Percentiles rank a stretch among this genome's conserved stretches.
Conservation (phyloP, 2,113 vertebrate genomes). For the Heterotis niloticus region DNA sequence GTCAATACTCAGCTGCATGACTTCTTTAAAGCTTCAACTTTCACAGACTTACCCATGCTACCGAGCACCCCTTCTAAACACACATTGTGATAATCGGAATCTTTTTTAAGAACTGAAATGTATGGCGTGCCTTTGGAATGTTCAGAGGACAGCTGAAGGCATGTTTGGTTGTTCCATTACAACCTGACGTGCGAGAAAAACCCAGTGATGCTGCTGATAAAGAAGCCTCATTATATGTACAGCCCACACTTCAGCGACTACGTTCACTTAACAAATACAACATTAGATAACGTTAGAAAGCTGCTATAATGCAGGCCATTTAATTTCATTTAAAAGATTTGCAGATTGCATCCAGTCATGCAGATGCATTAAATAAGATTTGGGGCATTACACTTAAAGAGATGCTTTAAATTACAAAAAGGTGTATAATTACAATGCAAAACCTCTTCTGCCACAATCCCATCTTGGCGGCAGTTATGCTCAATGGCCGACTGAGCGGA, state of each 20-base stretch:
- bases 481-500: background rate
- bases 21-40: background rate
- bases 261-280: conserved; percentile 36
- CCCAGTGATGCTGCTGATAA: conserved; percentile 16
- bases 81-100: no score
- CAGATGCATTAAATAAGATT: conserved; percentile 2
- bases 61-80: background rate
- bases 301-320: background rate
- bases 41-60: background rate
- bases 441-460: background rate
- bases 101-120: background rate
- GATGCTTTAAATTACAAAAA: background rate
- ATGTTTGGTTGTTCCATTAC: background rate
- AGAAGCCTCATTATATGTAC: conserved; percentile 26
- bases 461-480: background rate
- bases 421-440: background rate
- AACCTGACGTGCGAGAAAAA: conserved; percentile 16
- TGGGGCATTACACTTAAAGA: background rate
- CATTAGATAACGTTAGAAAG: conserved; percentile 31
- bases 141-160: no score
- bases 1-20: background rate
- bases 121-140: background rate
- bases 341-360: conserved; percentile 27
- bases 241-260: conserved; percentile 32
- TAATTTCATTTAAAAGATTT: conserved; percentile 9